Percentiles rank a stretch among this genome's conserved stretches.
Conservation (phyloP, 1,140 invertebrate genomes). For the Pogonognathellus flavescens region DNA sequence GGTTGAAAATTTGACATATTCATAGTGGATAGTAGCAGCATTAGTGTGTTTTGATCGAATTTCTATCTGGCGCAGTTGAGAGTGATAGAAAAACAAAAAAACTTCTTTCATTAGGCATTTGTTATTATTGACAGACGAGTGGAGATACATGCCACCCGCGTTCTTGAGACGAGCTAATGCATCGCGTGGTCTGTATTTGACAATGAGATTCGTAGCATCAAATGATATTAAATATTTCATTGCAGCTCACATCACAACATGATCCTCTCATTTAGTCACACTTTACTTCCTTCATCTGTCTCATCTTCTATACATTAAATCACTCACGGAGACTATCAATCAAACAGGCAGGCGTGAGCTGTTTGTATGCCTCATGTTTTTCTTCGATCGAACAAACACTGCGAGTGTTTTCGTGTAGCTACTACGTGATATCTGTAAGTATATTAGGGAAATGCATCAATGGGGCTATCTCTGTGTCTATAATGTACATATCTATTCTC, state of each 20-base stretch:
- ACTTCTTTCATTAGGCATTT: slow-evolving; percentile 21
- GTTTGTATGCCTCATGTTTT: slow-evolving; percentile 13
- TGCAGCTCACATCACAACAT: slow-evolving; percentile 36
- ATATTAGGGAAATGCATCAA: too few relatives aligned
- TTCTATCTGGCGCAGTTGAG: not conserved
- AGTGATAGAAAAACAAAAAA: slow-evolving; percentile 15
- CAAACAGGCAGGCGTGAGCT: slow-evolving; percentile 34
- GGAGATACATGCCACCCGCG: not conserved
- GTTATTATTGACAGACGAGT: not conserved
- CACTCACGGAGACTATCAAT: slow-evolving; percentile 42
- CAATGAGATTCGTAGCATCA: not conserved
- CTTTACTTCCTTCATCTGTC: slow-evolving; percentile 55
- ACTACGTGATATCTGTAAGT: too few relatives aligned
- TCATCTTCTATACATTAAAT: slow-evolving; percentile 46
- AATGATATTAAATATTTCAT: slow-evolving; percentile 42
- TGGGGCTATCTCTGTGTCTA: too few relatives aligned
- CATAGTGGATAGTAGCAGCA: too few relatives aligned
- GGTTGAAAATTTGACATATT: too few relatives aligned
- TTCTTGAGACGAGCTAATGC: not conserved
- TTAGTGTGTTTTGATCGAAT: too few relatives aligned
- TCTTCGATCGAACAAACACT: slow-evolving; percentile 29
- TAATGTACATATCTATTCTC: too few relatives aligned
- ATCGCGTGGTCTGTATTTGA: not conserved
- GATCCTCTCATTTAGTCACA: slow-evolving; percentile 55
- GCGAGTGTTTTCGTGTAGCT: too few relatives aligned